These are phyloP conservation scores for Allolobophora icterica DNA, from an alignment of 2,888 invertebrate genomes.

Conservation along the genomic window DNA sequence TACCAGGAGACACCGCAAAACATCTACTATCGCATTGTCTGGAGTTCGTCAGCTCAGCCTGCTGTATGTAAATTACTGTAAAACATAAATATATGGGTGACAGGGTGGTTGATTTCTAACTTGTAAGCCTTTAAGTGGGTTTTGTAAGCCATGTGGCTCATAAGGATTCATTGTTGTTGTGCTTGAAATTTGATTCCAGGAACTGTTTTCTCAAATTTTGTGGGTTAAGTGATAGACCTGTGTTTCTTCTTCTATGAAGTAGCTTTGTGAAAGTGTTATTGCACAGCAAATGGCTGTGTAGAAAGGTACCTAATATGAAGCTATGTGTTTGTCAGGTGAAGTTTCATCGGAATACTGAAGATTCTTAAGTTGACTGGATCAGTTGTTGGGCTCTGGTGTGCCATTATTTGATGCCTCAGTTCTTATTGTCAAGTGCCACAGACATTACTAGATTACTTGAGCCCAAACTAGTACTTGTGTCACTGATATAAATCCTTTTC, in stretches of 20 bases:
- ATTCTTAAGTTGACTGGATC: too few relatives aligned
- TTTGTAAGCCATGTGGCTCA: not conserved
- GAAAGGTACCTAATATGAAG: not conserved
- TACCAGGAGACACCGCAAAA: constrained; percentile 55
- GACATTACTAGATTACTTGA: not conserved
- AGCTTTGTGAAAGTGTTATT: not conserved
- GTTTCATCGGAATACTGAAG: too few relatives aligned
- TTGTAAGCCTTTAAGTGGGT: not conserved
- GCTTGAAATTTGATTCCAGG: not conserved
- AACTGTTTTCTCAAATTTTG: too few relatives aligned
- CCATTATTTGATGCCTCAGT: too few relatives aligned
- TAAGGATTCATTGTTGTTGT: not conserved
- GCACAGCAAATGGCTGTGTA: not conserved
- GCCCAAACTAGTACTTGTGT: not conserved
- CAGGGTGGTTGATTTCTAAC: not conserved
- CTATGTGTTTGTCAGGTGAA: not conserved
- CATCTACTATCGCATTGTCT: constrained; percentile 59
- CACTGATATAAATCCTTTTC: not conserved
- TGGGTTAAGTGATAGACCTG: too few relatives aligned
- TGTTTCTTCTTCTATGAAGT: too few relatives aligned
- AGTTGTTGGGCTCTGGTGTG: too few relatives aligned
- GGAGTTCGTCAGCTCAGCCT: constrained; percentile 65
- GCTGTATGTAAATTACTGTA: constrained; percentile 55
- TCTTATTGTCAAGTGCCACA: not conserved
- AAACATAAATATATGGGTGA: not conserved